Percentiles rank a stretch among this genome's conserved stretches.
phyloP scores from a whole-genome alignment of 1,140 invertebrate species.

The Stenopsyche tienmushanensis region DNA sequence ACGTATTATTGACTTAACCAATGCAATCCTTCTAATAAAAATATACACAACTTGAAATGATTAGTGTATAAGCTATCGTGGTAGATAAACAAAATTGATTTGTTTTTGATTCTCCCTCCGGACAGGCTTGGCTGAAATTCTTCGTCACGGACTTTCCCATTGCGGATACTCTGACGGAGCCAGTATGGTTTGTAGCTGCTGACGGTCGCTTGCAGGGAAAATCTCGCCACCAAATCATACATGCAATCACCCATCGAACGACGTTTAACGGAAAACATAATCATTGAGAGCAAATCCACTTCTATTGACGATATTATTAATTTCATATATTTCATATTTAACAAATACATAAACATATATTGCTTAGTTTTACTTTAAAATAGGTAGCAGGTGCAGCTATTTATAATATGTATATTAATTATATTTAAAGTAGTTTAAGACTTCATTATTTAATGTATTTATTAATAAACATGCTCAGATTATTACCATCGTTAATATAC shows the following conservation, averaged over 20 bases:
- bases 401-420: too few species aligned
- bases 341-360: neutral
- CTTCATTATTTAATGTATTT: too few species aligned
- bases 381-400: too few species aligned
- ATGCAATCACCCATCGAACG: constrained; percentile 31
- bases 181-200: constrained; percentile 48
- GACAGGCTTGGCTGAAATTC: constrained; percentile 58
- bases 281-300: neutral
- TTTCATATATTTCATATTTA: neutral
- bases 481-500: too few species aligned
- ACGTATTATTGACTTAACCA: neutral
- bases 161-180: constrained; percentile 53
- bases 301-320: neutral
- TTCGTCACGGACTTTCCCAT: constrained; percentile 55
- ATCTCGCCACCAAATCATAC: constrained; percentile 39
- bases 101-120: constrained; percentile 39
- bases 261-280: constrained; percentile 42
- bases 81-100: constrained; percentile 36
- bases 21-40: constrained; percentile 13
- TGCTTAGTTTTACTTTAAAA: neutral
- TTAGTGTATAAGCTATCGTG: neutral
- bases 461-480: too few species aligned
- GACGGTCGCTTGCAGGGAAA: constrained; percentile 39
- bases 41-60: neutral
- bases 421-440: too few species aligned